Evolutionary conservation across 2,797 vertebrate genomes (phyloP).

Genomic region (Antennarius maculatus): DNA sequence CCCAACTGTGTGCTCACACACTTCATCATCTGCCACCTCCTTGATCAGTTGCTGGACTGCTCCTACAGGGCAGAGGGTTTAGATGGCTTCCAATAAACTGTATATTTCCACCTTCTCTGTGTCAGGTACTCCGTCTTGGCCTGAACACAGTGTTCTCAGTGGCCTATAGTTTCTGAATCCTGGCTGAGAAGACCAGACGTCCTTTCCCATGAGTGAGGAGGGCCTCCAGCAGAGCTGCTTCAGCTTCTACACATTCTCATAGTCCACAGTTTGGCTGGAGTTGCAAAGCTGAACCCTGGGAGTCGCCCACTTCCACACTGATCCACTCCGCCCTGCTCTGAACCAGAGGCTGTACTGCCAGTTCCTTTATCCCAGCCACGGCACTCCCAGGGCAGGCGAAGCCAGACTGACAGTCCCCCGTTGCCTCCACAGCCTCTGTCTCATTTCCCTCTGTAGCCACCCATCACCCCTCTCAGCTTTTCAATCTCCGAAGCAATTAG

Average conservation of each 20-base stretch:
- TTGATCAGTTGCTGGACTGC: constrained; percentile 61
- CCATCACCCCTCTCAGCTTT: constrained; percentile 70
- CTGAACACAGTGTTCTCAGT: constrained; percentile 47
- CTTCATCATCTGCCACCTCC: constrained; percentile 51
- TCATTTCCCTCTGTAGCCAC: constrained; percentile 67
- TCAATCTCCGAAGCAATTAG: constrained; percentile 79
- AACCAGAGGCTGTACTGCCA: constrained; percentile 70
- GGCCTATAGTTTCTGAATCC: constrained; percentile 60
- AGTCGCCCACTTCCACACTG: constrained; percentile 68
- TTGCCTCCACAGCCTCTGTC: constrained; percentile 73
- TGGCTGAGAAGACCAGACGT: constrained; percentile 66
- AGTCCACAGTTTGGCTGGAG: constrained; percentile 66
- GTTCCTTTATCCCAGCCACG: constrained; percentile 75
- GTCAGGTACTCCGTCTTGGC: constrained; percentile 59
- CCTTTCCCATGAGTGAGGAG: constrained; percentile 76
- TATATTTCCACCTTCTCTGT: constrained; percentile 44
- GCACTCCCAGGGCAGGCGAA: constrained; percentile 73
- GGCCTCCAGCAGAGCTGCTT: constrained; percentile 72
- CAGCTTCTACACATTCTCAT: constrained; percentile 68
- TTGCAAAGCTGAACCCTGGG: constrained; percentile 76
- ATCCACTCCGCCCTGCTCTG: constrained; percentile 68
- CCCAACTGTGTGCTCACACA: constrained; percentile 73
- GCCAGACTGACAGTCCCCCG: constrained; percentile 78
- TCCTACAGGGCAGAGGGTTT: constrained; percentile 44
- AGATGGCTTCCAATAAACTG: constrained; percentile 46